Evolutionary conservation across 1,140 invertebrate species (phyloP).

Genomic region (Gryllus bimaculatus): DNA sequence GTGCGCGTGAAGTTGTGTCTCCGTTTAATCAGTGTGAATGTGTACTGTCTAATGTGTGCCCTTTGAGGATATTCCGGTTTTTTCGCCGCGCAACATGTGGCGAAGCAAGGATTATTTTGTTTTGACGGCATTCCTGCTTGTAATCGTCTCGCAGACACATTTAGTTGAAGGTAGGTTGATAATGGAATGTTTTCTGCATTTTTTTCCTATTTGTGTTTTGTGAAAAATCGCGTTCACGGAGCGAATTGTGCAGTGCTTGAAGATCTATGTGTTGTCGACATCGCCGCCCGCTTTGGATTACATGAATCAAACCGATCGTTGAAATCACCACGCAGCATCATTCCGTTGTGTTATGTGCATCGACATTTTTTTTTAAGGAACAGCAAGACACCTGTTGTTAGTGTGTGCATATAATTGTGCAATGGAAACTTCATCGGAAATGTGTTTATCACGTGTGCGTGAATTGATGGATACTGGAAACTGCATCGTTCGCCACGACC

Average conservation of each 20-base stretch:
- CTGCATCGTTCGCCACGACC: not conserved
- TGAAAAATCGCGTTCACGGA: too few species aligned
- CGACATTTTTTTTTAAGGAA: not conserved
- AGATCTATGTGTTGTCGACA: slow-evolving; percentile 6
- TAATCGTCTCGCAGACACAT: not conserved
- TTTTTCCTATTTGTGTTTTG: not conserved
- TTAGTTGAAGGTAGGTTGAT: not conserved
- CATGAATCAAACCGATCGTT: slow-evolving; percentile 9
- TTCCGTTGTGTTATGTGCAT: not conserved
- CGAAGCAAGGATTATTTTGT: slow-evolving; percentile 24
- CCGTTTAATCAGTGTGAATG: not conserved
- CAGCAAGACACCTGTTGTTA: not conserved
- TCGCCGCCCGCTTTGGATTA: slow-evolving; percentile 11
- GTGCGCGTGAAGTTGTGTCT: not conserved
- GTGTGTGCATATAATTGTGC: not conserved
- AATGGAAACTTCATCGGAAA: not conserved
- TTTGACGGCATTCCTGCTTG: slow-evolving; percentile 9
- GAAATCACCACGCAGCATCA: not conserved
- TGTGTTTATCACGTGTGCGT: not conserved
- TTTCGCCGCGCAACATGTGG: slow-evolving; percentile 22
- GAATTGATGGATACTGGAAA: not conserved
- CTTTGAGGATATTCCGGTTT: slow-evolving; percentile 18
- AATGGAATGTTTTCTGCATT: not conserved
- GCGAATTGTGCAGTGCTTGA: too few species aligned
- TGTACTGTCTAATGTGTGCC: slow-evolving; percentile 22